Conservation (phyloP, 2,113 vertebrate genomes). For the Mystacornis crossleyi region DNA sequence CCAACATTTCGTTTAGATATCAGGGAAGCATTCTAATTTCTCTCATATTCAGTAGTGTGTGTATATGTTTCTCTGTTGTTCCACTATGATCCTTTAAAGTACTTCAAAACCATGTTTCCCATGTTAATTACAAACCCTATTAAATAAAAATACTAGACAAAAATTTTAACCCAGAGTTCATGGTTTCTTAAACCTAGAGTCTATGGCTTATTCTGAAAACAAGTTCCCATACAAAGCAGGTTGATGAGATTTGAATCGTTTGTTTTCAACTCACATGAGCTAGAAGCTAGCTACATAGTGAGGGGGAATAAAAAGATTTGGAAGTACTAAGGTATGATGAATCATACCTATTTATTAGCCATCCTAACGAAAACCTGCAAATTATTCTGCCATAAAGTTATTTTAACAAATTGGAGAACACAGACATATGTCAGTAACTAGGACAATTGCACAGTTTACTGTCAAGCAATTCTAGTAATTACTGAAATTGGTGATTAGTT, state of each 20-base stretch:
- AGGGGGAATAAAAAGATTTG: not conserved
- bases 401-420: conserved; percentile 18
- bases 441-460: conserved; percentile 8
- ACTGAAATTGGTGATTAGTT: conserved; percentile 15
- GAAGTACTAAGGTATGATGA: not conserved
- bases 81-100: not conserved
- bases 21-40: not conserved
- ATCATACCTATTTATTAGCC: conserved; percentile 45
- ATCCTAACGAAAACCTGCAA: conserved; percentile 29
- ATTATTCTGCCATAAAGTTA: not conserved
- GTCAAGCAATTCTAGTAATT: conserved; percentile 14
- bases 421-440: conserved; percentile 25
- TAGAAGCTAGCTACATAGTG: not conserved
- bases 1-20: not conserved
- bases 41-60: not conserved
- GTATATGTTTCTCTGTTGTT: not conserved
- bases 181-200: not conserved
- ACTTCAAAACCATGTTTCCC: not conserved
- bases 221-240: not conserved
- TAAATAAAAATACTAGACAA: not conserved
- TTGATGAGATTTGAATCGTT: not conserved
- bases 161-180: not conserved
- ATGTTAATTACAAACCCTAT: not conserved
- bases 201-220: not conserved
- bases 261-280: not conserved